A percentile compares a stretch with the other conserved stretches of the same genome.
Conservation (phyloP, 2,113 vertebrate species). For the Opisthocomus hoazin region DNA sequence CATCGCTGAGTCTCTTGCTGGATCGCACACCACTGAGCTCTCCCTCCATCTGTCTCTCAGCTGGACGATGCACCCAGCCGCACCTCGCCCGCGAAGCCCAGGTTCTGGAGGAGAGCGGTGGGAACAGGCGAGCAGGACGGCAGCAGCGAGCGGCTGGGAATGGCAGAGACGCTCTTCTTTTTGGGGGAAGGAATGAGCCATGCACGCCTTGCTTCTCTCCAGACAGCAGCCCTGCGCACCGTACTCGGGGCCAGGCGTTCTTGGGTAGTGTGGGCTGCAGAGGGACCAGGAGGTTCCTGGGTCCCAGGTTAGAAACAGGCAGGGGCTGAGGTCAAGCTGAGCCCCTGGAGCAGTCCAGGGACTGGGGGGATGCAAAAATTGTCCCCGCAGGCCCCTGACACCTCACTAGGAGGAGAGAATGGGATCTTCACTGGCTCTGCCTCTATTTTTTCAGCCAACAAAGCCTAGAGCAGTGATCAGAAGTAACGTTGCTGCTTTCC, state of each 20-base stretch:
- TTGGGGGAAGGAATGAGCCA: neutral
- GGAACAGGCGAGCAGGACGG: fast-evolving
- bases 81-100: neutral
- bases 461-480: neutral
- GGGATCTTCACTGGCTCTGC: neutral
- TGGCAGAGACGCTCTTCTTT: neutral
- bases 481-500: neutral
- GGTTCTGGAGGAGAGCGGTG: neutral
- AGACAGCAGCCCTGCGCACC: neutral
- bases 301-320: neutral
- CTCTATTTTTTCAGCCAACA: neutral
- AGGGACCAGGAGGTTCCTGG: neutral
- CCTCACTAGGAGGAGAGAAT: neutral
- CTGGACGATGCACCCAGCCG: neutral
- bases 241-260: neutral
- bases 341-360: neutral
- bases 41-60: neutral
- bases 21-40: neutral
- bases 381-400: neutral
- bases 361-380: neutral
- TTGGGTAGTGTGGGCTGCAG: neutral
- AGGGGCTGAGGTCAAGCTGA: neutral
- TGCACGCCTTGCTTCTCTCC: neutral
- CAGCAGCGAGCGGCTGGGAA: neutral
- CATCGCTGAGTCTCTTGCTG: no score